These are phyloP conservation scores for Buceros bicornis DNA, from an alignment of 2,797 vertebrate genomes.

Conservation along the genomic window DNA sequence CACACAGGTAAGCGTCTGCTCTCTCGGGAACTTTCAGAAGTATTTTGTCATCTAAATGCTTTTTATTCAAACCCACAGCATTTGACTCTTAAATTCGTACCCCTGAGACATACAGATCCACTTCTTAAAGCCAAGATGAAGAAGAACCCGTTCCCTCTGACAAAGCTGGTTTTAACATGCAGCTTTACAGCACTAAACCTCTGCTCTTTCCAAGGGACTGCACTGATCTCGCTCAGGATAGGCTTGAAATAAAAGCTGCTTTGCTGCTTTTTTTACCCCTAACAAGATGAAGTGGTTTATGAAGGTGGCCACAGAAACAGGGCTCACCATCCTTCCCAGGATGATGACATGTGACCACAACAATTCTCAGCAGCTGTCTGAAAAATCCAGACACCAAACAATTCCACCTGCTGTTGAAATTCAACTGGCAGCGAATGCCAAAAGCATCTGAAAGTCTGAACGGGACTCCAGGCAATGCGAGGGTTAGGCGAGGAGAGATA, in stretches of 20 bases:
- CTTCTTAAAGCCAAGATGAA: background rate
- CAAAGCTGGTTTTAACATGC: background rate
- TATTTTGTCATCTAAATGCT: slow-evolving; percentile 5
- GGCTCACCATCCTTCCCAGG: background rate
- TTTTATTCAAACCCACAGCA: slow-evolving; percentile 27
- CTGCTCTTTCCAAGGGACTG: background rate
- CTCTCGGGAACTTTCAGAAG: background rate
- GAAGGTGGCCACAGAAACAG: background rate
- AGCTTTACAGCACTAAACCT: background rate
- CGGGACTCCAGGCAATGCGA: background rate
- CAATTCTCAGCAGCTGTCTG: slow-evolving; percentile 71
- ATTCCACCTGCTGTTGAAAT: slow-evolving; percentile 78
- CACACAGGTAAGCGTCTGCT: slow-evolving; percentile 9
- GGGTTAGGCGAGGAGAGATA: background rate
- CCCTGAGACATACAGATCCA: background rate
- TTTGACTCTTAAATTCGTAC: slow-evolving; percentile 46
- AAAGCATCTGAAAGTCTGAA: slow-evolving; percentile 42
- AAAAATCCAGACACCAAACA: slow-evolving; percentile 50
- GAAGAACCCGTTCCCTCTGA: background rate
- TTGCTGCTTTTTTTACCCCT: background rate
- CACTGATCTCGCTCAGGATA: background rate
- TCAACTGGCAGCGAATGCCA: slow-evolving; percentile 54
- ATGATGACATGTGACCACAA: slow-evolving; percentile 9
- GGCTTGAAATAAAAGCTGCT: background rate
- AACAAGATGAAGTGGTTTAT: background rate